Evolutionary conservation across 1,140 invertebrate genomes (phyloP).

Genomic region (Portunus trituberculatus): DNA sequence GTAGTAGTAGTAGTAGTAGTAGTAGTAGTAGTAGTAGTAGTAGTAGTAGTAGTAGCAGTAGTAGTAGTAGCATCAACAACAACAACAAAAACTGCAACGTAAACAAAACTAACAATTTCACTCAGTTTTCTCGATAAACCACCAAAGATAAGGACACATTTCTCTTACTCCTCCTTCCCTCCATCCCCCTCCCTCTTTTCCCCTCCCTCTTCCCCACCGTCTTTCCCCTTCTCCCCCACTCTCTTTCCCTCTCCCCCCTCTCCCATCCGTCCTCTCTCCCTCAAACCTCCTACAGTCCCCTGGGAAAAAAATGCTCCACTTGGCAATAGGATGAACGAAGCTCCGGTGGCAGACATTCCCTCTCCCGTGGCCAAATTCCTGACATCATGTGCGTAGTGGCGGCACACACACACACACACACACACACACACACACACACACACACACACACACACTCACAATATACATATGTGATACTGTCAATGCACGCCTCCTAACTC

Average conservation of each 20-base stretch:
- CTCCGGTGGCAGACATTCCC: constrained; percentile 24
- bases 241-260: not conserved
- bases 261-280: not conserved
- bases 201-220: no score
- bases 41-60: constrained; percentile 23
- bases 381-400: not conserved
- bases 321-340: constrained; percentile 10
- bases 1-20: constrained; percentile 17
- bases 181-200: not conserved
- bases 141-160: not conserved
- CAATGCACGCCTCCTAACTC: not conserved
- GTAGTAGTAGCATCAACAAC: not conserved
- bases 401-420: constrained; percentile 26
- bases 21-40: constrained; percentile 22
- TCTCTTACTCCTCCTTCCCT: not conserved
- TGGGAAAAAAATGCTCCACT: not conserved
- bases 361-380: not conserved
- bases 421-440: constrained; percentile 29
- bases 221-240: not conserved
- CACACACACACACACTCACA: not conserved
- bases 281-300: not conserved
- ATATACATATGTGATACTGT: not conserved
- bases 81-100: no score
- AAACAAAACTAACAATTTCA: not conserved
- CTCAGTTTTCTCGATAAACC: not conserved